Conservation (phyloP, 2,888 invertebrate species). For the Magallana nippona region DNA sequence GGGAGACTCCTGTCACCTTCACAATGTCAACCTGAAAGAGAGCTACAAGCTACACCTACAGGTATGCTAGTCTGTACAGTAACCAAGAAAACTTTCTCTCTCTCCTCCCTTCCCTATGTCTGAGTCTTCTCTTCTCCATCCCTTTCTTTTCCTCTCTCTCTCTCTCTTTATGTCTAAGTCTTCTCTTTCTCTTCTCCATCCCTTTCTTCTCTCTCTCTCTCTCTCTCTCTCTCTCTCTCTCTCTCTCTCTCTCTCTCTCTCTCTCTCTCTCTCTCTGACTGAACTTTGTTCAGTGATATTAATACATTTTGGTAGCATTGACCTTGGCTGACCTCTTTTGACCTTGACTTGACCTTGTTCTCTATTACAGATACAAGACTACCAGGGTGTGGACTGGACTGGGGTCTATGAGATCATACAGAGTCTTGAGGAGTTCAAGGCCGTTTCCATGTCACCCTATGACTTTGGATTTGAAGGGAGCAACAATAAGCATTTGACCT, state of each 20-base stretch:
- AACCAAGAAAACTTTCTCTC: too few species aligned
- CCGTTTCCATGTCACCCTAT: slow-evolving; percentile 82
- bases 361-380: slow-evolving; percentile 82
- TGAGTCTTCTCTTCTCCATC: too few species aligned
- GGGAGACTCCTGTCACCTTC: slow-evolving; percentile 83
- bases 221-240: too few species aligned
- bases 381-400: slow-evolving; percentile 86
- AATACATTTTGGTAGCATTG: background rate
- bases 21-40: slow-evolving; percentile 85
- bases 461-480: slow-evolving; percentile 84
- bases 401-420: slow-evolving; percentile 86
- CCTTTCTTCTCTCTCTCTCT: too few species aligned
- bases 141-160: too few species aligned
- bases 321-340: background rate
- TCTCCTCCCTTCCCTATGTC: too few species aligned
- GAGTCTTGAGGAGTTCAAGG: slow-evolving; percentile 84
- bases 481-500: slow-evolving; percentile 85
- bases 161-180: too few species aligned
- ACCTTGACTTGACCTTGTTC: background rate
- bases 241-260: too few species aligned
- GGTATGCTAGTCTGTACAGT: slow-evolving; percentile 61
- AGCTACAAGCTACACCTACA: slow-evolving; percentile 79
- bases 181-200: too few species aligned
- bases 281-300: too few species aligned
- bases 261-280: too few species aligned